phyloP scores from a whole-genome alignment of 2,888 invertebrate genomes.

The Mantis religiosa region DNA sequence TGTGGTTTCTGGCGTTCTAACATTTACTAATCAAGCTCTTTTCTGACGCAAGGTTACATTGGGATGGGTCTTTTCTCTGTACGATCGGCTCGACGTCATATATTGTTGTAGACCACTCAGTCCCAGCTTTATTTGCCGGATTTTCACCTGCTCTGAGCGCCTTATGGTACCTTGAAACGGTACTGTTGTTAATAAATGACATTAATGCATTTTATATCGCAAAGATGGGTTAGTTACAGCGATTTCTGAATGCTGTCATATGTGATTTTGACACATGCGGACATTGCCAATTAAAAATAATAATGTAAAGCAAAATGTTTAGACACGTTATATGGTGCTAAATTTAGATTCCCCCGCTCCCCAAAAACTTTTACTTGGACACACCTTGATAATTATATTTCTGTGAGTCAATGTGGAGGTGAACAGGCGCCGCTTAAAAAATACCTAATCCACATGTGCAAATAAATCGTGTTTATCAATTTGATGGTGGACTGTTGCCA shows the following conservation, averaged over 20 bases:
- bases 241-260: neutral
- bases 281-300: neutral
- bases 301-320: neutral
- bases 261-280: slow-evolving; percentile 13
- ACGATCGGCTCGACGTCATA: slow-evolving; percentile 16
- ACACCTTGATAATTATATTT: neutral
- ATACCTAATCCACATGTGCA: neutral
- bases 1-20: neutral
- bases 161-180: neutral
- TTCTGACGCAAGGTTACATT: slow-evolving; percentile 20
- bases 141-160: neutral
- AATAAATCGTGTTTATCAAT: neutral
- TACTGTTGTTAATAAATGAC: neutral
- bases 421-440: neutral
- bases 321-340: neutral
- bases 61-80: slow-evolving; percentile 17
- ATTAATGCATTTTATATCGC: neutral
- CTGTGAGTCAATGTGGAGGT: neutral
- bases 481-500: neutral
- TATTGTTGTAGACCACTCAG: neutral
- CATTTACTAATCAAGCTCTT: neutral
- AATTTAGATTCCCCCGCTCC: neutral
- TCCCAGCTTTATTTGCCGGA: neutral
- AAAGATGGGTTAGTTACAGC: neutral
- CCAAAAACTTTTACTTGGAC: neutral